phyloP scores from a whole-genome alignment of 1,140 invertebrate genomes.

The Bombus ignitus region DNA sequence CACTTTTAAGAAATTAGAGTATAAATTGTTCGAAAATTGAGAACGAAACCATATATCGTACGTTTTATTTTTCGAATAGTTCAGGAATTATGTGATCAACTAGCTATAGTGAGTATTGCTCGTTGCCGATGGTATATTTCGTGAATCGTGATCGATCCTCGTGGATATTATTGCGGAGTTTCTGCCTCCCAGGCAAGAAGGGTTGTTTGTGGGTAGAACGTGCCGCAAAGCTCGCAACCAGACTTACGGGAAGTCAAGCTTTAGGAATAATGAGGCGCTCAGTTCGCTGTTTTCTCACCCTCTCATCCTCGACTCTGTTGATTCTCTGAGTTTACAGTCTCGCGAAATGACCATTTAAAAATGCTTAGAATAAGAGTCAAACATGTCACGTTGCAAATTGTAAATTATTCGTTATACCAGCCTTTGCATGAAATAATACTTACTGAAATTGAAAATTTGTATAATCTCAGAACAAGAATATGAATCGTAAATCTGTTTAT shows the following conservation, averaged over 20 bases:
- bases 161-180: constrained; percentile 51
- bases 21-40: not conserved
- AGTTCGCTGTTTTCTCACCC: constrained; percentile 30
- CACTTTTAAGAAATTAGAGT: not conserved
- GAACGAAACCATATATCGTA: not conserved
- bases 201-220: constrained; percentile 69
- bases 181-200: constrained; percentile 42
- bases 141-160: constrained; percentile 57
- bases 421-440: too few species aligned
- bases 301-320: not conserved
- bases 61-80: not conserved
- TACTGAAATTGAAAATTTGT: not conserved
- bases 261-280: constrained; percentile 69
- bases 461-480: too few species aligned
- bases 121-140: constrained; percentile 30
- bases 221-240: constrained; percentile 64
- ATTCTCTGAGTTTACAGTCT: constrained; percentile 23
- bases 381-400: not conserved
- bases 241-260: constrained; percentile 72
- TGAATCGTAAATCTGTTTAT: too few species aligned
- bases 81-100: constrained; percentile 9
- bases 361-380: not conserved
- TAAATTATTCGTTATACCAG: not conserved
- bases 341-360: constrained; percentile 19
- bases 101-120: constrained; percentile 14